A percentile compares a stretch with the other conserved stretches of the same genome.
Evolutionary conservation across 2,113 vertebrate genomes (phyloP).

Genomic region (Chaetodon trifascialis): DNA sequence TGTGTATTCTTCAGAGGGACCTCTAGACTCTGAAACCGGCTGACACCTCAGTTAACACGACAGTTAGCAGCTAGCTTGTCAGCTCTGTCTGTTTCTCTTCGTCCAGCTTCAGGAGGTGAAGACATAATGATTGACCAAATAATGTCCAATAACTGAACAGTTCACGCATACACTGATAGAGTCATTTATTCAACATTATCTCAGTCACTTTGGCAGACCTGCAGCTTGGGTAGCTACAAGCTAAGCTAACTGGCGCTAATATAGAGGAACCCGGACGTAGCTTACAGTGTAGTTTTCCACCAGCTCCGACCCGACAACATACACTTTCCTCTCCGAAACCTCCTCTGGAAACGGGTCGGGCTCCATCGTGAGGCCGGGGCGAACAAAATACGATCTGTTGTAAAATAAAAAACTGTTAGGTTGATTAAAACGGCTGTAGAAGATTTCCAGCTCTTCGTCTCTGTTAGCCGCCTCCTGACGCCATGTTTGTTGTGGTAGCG

Average conservation of each 20-base stretch:
- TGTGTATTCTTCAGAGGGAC: neutral
- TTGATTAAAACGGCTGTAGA: neutral
- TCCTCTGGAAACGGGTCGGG: slow-evolving; percentile 76
- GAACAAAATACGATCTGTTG: neutral
- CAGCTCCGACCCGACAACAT: slow-evolving; percentile 90
- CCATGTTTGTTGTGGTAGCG: slow-evolving; percentile 79
- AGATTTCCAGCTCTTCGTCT: neutral
- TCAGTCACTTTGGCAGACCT: neutral
- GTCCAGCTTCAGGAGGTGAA: neutral
- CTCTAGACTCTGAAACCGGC: neutral
- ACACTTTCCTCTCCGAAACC: slow-evolving; percentile 85
- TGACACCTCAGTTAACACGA: neutral
- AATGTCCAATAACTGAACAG: neutral
- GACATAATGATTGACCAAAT: neutral
- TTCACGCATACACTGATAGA: accelerated
- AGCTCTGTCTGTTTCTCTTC: neutral
- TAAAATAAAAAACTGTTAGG: neutral
- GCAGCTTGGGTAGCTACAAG: neutral
- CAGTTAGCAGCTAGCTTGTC: slow-evolving; percentile 30
- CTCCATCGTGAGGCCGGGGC: slow-evolving; percentile 83
- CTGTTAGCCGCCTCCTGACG: slow-evolving; percentile 34
- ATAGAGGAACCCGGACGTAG: slow-evolving; percentile 43
- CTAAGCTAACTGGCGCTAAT: slow-evolving; percentile 27
- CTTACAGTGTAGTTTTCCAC: slow-evolving; percentile 93
- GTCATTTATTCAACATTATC: neutral